Conservation (phyloP, 2,113 vertebrate species). For the Calyptomena viridis region DNA sequence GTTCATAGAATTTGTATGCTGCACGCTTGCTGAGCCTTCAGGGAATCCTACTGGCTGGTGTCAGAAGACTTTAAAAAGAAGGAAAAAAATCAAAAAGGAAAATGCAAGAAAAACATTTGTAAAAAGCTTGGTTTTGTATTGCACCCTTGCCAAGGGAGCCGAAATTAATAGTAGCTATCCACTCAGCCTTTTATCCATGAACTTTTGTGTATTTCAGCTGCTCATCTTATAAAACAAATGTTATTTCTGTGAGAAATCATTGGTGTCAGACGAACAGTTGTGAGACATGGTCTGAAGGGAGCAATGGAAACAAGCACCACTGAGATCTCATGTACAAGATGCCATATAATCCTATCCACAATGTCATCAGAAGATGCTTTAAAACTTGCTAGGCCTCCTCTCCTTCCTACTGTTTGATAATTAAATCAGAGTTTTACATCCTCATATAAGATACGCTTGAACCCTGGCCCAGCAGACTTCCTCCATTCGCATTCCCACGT, state of each 20-base stretch:
- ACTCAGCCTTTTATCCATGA: neutral
- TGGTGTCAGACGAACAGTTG: rapidly evolving
- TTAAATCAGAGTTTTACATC: neutral
- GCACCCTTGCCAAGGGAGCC: neutral
- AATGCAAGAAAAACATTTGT: neutral
- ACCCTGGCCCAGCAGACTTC: neutral
- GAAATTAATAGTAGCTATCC: neutral
- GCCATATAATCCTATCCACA: neutral
- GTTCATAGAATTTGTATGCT: neutral
- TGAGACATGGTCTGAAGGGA: neutral
- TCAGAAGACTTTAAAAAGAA: neutral
- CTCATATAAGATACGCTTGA: rapidly evolving
- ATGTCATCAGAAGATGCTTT: neutral
- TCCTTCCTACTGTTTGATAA: neutral
- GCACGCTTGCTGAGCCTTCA: neutral
- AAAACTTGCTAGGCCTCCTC: neutral
- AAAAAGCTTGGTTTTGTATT: neutral
- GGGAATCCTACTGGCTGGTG: neutral
- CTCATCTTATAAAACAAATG: neutral
- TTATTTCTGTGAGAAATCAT: neutral
- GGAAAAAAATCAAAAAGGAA: neutral
- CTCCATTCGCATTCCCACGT: rapidly evolving
- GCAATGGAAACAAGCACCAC: neutral
- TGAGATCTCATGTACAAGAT: neutral
- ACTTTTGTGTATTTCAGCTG: neutral